Evolutionary conservation across 2,888 invertebrate species (phyloP).

Genomic region (Neoascia interrupta): DNA sequence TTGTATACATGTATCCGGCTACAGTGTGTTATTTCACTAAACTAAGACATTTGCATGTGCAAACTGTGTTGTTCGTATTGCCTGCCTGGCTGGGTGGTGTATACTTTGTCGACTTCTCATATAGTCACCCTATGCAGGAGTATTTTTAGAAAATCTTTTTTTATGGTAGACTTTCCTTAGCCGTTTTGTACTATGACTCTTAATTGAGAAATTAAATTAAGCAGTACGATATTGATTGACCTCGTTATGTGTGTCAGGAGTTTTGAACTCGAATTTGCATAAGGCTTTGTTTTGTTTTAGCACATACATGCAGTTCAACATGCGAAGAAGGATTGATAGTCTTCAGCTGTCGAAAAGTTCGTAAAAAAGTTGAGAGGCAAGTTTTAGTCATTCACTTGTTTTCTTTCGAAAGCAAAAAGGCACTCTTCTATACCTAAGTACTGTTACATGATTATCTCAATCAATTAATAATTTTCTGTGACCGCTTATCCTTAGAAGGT

Average conservation of each 20-base stretch:
- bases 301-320: no score
- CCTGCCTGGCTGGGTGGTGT: not conserved
- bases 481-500: no score
- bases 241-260: conserved; percentile 41
- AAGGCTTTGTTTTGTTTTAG: not conserved
- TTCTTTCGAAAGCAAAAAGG: not conserved
- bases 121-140: no score
- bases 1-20: conserved; percentile 10
- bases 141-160: conserved; percentile 35
- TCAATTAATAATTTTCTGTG: no score
- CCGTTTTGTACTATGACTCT: conserved; percentile 18
- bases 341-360: not conserved
- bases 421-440: not conserved
- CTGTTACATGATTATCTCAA: no score
- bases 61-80: conserved; percentile 12
- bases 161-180: conserved; percentile 2
- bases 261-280: not conserved
- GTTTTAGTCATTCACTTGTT: not conserved
- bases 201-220: conserved; percentile 33
- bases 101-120: not conserved
- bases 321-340: no score
- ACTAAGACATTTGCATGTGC: conserved; percentile 43
- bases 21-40: no score
- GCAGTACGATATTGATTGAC: conserved; percentile 36
- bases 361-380: not conserved